phyloP scores from a whole-genome alignment of 2,888 invertebrate species.

The Ennomos quercinarius region DNA sequence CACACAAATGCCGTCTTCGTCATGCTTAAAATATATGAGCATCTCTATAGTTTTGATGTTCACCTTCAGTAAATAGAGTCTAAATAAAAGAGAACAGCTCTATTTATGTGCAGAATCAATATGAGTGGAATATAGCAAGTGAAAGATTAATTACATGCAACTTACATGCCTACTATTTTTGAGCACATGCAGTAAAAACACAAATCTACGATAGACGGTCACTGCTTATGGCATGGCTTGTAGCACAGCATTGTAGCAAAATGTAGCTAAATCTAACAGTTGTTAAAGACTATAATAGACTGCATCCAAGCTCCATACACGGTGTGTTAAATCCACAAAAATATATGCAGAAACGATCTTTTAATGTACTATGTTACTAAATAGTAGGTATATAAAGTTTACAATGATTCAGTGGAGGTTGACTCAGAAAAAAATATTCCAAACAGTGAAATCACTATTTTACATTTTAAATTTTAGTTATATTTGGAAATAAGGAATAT shows the following conservation, averaged over 20 bases:
- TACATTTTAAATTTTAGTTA: no score
- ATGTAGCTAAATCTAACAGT: constrained; percentile 28
- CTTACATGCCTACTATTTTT: constrained; percentile 11
- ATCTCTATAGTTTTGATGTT: constrained; percentile 1
- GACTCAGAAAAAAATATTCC: constrained; percentile 1
- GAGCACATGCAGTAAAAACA: constrained; percentile 50
- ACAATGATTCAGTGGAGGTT: constrained; percentile 17
- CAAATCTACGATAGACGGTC: constrained; percentile 51
- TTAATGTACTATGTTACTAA: no score
- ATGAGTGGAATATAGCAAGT: constrained; percentile 4
- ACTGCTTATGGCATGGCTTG: constrained; percentile 41
- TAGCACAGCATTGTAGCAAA: constrained; percentile 76
- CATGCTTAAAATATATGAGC: constrained; percentile 30
- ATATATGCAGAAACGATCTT: no score
- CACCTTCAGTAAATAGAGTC: not conserved
- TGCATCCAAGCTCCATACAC: constrained; percentile 1
- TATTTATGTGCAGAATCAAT: constrained; percentile 12
- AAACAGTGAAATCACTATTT: no score
- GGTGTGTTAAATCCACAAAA: no score
- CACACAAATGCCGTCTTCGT: constrained; percentile 71
- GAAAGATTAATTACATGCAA: constrained; percentile 26
- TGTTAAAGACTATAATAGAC: not conserved
- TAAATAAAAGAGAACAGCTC: not conserved
- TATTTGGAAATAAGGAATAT: no score
- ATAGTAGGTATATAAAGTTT: not conserved